Conservation (phyloP, 1,140 invertebrate species). For the Agrypnia vestita region DNA sequence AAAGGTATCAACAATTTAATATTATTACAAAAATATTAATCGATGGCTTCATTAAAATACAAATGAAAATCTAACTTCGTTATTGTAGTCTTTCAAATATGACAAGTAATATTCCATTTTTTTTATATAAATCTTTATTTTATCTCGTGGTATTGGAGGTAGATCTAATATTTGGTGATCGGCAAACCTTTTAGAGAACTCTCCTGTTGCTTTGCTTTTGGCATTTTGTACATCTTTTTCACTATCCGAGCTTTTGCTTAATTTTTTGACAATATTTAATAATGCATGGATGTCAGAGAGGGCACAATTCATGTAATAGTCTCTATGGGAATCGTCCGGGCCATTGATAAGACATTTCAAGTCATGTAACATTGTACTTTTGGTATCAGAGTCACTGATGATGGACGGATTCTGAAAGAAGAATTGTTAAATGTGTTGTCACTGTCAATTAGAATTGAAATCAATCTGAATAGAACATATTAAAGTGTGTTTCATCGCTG, state of each 20-base stretch:
- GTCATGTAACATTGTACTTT: slow-evolving; percentile 66
- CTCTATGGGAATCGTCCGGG: slow-evolving; percentile 67
- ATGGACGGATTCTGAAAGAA: slow-evolving; percentile 66
- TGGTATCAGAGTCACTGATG: slow-evolving; percentile 66
- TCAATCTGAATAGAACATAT: too few relatives aligned
- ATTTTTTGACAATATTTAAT: slow-evolving; percentile 68
- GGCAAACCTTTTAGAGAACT: slow-evolving; percentile 75
- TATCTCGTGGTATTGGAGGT: slow-evolving; percentile 72
- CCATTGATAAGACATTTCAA: slow-evolving; percentile 69
- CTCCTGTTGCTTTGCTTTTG: slow-evolving; percentile 58
- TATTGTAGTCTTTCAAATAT: slow-evolving; percentile 70
- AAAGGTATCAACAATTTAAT: too few relatives aligned
- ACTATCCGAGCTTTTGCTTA: slow-evolving; percentile 52
- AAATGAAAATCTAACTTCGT: slow-evolving; percentile 1
- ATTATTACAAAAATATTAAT: too few relatives aligned
- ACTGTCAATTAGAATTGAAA: too few relatives aligned
- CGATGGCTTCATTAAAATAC: neutral
- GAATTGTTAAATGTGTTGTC: too few relatives aligned
- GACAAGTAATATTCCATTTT: slow-evolving; percentile 83
- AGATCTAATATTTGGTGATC: slow-evolving; percentile 69
- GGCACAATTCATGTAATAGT: slow-evolving; percentile 71
- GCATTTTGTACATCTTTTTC: slow-evolving; percentile 46
- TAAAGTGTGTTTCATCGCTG: too few relatives aligned
- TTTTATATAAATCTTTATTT: slow-evolving; percentile 75
- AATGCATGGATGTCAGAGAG: slow-evolving; percentile 77